Evolutionary conservation across 2,888 invertebrate species (phyloP).

Genomic region (Ormia ochracea): DNA sequence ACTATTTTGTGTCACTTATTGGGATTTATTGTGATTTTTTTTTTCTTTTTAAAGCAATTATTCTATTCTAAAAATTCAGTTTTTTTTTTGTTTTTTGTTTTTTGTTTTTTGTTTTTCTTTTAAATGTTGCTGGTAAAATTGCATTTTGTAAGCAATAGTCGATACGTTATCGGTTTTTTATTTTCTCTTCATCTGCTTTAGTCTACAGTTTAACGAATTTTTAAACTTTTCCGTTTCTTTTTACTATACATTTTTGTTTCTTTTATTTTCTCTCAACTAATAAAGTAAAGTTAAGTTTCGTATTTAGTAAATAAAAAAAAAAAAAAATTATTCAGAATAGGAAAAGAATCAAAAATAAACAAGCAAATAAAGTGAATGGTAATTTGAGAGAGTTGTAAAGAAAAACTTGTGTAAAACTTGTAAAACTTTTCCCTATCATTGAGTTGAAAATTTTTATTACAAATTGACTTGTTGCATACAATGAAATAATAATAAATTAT

Average conservation of each 20-base stretch:
- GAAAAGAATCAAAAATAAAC: slow-evolving; percentile 38
- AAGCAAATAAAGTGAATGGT: slow-evolving; percentile 52
- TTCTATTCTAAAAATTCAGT: neutral
- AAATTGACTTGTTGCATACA: slow-evolving; percentile 50
- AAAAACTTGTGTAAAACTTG: slow-evolving; percentile 34
- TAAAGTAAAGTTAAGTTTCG: slow-evolving; percentile 43
- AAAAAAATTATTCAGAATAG: too few species aligned
- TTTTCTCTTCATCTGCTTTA: neutral
- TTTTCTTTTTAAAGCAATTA: neutral
- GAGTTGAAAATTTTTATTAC: slow-evolving; percentile 17
- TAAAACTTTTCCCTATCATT: slow-evolving; percentile 40
- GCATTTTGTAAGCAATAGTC: slow-evolving; percentile 29
- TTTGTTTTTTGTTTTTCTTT: neutral
- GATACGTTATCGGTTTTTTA: slow-evolving; percentile 6
- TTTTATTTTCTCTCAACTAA: slow-evolving; percentile 23
- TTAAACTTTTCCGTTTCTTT: neutral
- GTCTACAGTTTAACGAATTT: slow-evolving; percentile 1
- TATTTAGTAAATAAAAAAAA: slow-evolving; percentile 13
- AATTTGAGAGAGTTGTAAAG: slow-evolving; percentile 32
- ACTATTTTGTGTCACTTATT: slow-evolving; percentile 51
- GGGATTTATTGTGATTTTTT: slow-evolving; percentile 33
- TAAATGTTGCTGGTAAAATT: neutral
- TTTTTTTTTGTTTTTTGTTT: neutral
- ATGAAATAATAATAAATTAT: slow-evolving; percentile 16
- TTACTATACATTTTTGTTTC: neutral